A percentile compares a stretch with the other conserved stretches of the same genome.
Conservation (phyloP, 2,113 vertebrate species). For the Platichthys flesus region DNA sequence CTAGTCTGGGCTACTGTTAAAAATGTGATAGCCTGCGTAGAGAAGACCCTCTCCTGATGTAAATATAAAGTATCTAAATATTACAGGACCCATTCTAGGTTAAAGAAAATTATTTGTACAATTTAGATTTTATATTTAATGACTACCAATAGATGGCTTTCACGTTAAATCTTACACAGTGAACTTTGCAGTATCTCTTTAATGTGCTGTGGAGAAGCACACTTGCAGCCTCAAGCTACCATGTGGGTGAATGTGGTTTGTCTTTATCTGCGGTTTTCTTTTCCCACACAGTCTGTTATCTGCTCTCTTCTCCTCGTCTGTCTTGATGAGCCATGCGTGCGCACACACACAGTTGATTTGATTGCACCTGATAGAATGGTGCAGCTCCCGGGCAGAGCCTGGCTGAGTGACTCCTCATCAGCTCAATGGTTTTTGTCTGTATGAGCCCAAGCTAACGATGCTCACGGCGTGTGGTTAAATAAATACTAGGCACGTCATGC, state of each 20-base stretch:
- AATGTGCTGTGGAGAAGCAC: neutral
- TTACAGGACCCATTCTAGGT: too few species aligned
- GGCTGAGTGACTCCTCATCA: conserved; percentile 28
- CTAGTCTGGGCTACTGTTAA: too few species aligned
- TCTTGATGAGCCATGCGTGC: conserved; percentile 26
- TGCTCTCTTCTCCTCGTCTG: conserved; percentile 1
- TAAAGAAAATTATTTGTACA: too few species aligned
- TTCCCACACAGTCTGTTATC: neutral
- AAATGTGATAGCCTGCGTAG: too few species aligned
- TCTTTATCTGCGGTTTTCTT: neutral
- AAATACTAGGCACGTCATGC: conserved; percentile 15
- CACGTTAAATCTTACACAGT: too few species aligned
- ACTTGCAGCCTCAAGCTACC: neutral
- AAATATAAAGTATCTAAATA: too few species aligned
- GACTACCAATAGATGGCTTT: too few species aligned
- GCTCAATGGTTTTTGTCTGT: conserved; percentile 8
- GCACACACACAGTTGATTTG: conserved; percentile 48
- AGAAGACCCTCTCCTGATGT: too few species aligned
- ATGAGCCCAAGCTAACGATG: conserved; percentile 21
- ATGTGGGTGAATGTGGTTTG: neutral
- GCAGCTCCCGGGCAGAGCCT: conserved; percentile 33
- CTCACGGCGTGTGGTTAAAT: conserved; percentile 7
- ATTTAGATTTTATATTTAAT: too few species aligned
- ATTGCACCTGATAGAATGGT: conserved; percentile 63
- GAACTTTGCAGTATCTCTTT: too few species aligned